These are phyloP conservation scores for Glareola pratincola DNA, from an alignment of 2,113 vertebrate species.

Conservation along the genomic window DNA sequence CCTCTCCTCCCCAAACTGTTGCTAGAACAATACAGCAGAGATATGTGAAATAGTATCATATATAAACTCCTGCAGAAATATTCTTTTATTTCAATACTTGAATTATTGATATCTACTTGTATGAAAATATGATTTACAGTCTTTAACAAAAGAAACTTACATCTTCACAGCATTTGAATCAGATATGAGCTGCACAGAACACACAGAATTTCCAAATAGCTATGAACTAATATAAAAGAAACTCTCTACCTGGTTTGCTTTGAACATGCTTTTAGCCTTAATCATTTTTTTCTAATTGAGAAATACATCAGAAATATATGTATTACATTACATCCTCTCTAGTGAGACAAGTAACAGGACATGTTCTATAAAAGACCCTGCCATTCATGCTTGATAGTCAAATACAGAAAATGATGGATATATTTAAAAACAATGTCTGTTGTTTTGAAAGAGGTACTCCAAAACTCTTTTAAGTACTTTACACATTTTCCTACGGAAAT, in stretches of 20 bases:
- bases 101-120: neutral
- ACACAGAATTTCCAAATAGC: neutral
- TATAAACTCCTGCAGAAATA: neutral
- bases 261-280: neutral
- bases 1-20: neutral
- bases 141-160: neutral
- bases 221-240: neutral
- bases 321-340: neutral
- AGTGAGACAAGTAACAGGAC: neutral
- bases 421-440: neutral
- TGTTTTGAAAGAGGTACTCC: neutral
- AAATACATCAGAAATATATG: neutral
- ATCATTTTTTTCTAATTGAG: neutral
- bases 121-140: neutral
- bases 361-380: neutral
- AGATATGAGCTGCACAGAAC: neutral
- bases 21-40: neutral
- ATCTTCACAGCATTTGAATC: neutral
- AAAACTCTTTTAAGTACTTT: neutral
- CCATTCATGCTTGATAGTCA: neutral
- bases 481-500: neutral
- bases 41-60: neutral
- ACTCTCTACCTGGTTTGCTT: neutral
- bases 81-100: neutral
- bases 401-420: neutral